Conservation (phyloP, 2,797 vertebrate genomes). For the Pampus argenteus region DNA sequence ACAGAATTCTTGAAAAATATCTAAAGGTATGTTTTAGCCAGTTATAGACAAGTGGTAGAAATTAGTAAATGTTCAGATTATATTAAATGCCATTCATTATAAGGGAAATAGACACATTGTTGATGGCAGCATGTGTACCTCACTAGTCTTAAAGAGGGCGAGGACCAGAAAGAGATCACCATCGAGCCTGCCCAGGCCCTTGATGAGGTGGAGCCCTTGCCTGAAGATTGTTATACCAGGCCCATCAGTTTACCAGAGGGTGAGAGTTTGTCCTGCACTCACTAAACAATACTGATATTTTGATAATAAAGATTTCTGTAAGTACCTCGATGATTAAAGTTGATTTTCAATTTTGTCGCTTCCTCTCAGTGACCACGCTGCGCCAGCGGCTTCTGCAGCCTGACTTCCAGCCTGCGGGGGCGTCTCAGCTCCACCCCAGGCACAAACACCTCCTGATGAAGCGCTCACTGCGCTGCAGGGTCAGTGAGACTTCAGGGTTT, state of each 20-base stretch:
- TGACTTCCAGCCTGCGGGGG: constrained; percentile 95
- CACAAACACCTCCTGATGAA: constrained; percentile 99
- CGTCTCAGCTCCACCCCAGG: constrained; percentile 96
- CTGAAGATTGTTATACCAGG: constrained; percentile 96
- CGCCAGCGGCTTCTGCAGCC: constrained; percentile 96
- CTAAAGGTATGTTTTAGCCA: not conserved
- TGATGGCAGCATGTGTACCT: constrained; percentile 42
- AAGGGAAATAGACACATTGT: not conserved
- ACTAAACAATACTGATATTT: not conserved
- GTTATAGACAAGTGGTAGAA: not conserved
- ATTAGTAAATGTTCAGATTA: not conserved
- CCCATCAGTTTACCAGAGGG: constrained; percentile 97
- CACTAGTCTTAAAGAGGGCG: constrained; percentile 94
- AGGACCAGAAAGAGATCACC: constrained; percentile 97
- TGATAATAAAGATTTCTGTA: too few relatives aligned
- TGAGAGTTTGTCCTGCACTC: constrained; percentile 57
- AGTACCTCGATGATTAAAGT: not conserved
- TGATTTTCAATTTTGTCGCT: not conserved
- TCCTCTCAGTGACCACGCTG: constrained; percentile 91
- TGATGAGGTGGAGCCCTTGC: constrained; percentile 96
- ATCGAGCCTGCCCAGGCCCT: constrained; percentile 94
- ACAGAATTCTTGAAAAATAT: not conserved
- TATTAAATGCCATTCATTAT: not conserved
- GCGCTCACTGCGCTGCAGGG: constrained; percentile 96
- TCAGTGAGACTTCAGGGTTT: constrained; percentile 65